Conservation (phyloP, 2,888 invertebrate species). For the Antheraea yamamai region DNA sequence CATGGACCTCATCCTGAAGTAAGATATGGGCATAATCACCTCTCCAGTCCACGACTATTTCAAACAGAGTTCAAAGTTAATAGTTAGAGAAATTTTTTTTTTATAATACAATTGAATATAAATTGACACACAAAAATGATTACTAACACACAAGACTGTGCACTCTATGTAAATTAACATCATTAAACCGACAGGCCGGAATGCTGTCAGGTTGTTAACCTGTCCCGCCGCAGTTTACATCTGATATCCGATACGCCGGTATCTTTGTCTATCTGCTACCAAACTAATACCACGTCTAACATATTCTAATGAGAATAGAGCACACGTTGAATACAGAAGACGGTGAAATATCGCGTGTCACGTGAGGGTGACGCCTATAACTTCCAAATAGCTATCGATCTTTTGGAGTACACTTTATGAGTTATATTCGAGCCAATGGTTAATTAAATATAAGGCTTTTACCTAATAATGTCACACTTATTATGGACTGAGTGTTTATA, state of each 20-base stretch:
- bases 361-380: constrained; percentile 33
- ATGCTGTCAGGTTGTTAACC: constrained; percentile 73
- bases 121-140: constrained; percentile 4
- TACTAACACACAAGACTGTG: constrained; percentile 27
- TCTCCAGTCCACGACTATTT: too few species aligned
- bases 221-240: constrained; percentile 68
- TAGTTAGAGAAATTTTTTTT: too few species aligned
- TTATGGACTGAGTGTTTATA: neutral
- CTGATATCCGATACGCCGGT: constrained; percentile 70
- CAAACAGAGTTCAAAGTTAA: too few species aligned
- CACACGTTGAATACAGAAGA: constrained; percentile 34
- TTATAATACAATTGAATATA: neutral
- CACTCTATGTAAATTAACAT: constrained; percentile 60
- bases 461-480: neutral
- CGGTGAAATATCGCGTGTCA: constrained; percentile 49
- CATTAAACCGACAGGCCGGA: constrained; percentile 64
- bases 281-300: constrained; percentile 50
- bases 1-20: too few species aligned
- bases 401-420: constrained; percentile 2
- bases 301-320: constrained; percentile 56
- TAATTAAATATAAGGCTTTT: neutral
- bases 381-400: neutral
- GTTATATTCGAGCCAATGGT: neutral
- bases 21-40: too few species aligned
- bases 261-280: constrained; percentile 71